Evolutionary conservation across 2,888 invertebrate genomes (phyloP), one percentile per base, ranked within the genome.

Genomic region (Heliconius sara): DNA sequence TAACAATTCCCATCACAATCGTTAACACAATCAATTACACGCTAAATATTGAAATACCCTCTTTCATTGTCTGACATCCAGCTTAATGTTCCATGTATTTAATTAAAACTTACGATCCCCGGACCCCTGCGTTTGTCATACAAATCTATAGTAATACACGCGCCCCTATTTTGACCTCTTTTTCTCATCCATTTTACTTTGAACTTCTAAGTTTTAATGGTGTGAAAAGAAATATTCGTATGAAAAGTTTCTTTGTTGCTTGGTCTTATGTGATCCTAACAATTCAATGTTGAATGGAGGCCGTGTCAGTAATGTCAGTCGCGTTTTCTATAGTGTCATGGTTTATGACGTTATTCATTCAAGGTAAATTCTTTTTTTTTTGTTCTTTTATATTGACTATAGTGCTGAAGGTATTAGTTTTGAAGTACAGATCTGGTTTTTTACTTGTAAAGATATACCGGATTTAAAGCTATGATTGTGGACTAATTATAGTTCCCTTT

Each of bases 51-150:
- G 87, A 86, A 85, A 84, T 84, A 86, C 86, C 82, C 84, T 63
- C 66, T 77, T 78, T 79, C 78, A 30, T 74, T 63, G 89, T 89
- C 87, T 60, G 87, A 89, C 88, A 88, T 90, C 89, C 85, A 86
- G 86, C 88, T 89, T 90, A 93, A 92, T 90, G 92, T 89, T 88
- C 91, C 89, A 87, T 91, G 70, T 70, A 43, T 93, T 92, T 92
- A 94, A 95, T 95, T 93, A 93, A 94, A 94, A 94, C 88, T 92
- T 93, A 93, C 94, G 94, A 94, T 92, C 90, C 92, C 89, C 91
- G 85, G 86, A 88, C 88, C 86, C 90, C 91, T 90, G 89, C 88
- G 76, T 79, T 79, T 79, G 47, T 63, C 74, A 63, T 43, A 75
- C 87, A 89, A 88, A 86, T 80, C 78, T 65, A 78, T 82, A 82